phyloP scores from a whole-genome alignment of 1,140 invertebrate species.

The Aphelinus atriplicis region DNA sequence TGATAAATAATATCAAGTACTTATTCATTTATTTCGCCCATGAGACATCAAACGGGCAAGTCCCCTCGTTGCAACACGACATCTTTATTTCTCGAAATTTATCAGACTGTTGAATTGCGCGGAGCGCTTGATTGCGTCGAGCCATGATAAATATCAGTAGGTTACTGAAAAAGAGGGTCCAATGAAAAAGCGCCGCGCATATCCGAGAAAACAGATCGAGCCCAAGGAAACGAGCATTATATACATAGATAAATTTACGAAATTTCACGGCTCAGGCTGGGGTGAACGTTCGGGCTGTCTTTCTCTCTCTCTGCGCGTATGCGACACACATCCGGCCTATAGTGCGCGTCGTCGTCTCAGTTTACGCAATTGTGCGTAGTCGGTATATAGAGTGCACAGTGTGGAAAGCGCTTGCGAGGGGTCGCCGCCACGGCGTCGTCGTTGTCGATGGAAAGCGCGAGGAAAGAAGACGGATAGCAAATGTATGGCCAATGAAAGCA shows the following conservation, averaged over 20 bases:
- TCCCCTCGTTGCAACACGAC: too few species aligned
- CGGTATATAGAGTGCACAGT: too few species aligned
- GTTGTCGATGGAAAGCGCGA: constrained; percentile 8
- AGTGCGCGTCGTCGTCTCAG: constrained; percentile 12
- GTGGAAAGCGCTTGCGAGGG: neutral
- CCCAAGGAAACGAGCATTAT: constrained; percentile 25
- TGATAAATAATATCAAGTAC: neutral
- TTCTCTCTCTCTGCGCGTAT: neutral
- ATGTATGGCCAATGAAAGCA: constrained; percentile 14
- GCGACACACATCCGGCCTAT: constrained; percentile 18
- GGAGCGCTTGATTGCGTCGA: neutral
- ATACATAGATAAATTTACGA: constrained; percentile 27
- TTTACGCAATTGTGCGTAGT: constrained; percentile 34
- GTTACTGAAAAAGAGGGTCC: too few species aligned
- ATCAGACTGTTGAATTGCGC: constrained; percentile 5
- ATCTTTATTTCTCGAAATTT: constrained; percentile 2
- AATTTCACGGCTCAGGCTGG: constrained; percentile 10
- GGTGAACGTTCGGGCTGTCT: neutral
- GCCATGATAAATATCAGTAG: too few species aligned
- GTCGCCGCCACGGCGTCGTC: neutral
- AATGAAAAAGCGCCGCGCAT: too few species aligned
- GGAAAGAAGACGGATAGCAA: neutral
- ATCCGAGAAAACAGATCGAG: too few species aligned
- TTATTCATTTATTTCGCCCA: too few species aligned
- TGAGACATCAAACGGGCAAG: too few species aligned